A percentile compares a stretch with the other conserved stretches of the same genome.
These are phyloP conservation scores for Crocallis elinguaria DNA, from an alignment of 2,888 invertebrate species.

Conservation along the genomic window DNA sequence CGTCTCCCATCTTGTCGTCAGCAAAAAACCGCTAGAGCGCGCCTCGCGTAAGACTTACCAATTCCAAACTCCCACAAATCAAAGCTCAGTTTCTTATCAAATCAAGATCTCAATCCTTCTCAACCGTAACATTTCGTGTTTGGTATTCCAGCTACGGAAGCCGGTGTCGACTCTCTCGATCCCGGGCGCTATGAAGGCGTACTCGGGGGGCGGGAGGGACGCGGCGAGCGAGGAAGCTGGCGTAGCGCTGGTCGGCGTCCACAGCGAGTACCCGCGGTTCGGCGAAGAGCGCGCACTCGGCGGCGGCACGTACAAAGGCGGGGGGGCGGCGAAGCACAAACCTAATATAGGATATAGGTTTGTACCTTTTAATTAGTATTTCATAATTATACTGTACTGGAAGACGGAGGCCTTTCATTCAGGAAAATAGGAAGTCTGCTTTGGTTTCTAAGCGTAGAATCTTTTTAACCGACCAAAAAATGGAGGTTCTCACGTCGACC, in stretches of 20 bases:
- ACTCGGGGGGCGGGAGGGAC: constrained; percentile 86
- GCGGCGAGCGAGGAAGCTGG: constrained; percentile 91
- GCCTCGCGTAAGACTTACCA: too few relatives aligned
- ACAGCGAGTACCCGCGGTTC: constrained; percentile 95
- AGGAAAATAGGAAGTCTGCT: too few relatives aligned
- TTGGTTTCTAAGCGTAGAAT: too few relatives aligned
- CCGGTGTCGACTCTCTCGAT: constrained; percentile 98
- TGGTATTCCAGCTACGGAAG: constrained; percentile 94
- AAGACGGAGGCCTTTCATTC: too few relatives aligned
- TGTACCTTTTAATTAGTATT: constrained; percentile 16
- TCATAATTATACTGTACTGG: background rate
- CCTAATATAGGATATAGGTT: constrained; percentile 96
- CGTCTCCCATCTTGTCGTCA: too few relatives aligned
- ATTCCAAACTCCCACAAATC: constrained; percentile 23
- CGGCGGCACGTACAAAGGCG: constrained; percentile 90
- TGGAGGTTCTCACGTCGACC: too few relatives aligned
- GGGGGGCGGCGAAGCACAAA: constrained; percentile 92
- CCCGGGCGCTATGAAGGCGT: constrained; percentile 95
- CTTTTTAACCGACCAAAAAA: too few relatives aligned
- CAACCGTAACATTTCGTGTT: constrained; percentile 33
- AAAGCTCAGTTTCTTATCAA: constrained; percentile 5
- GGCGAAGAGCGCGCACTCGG: constrained; percentile 93
- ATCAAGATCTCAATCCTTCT: constrained; percentile 31
- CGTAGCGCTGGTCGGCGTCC: constrained; percentile 94
- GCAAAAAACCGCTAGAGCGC: too few relatives aligned